Percentiles rank a stretch among this genome's conserved stretches.
Evolutionary conservation across 2,888 invertebrate genomes (phyloP).

Genomic region (Bursaphelenchus okinawaensis): DNA sequence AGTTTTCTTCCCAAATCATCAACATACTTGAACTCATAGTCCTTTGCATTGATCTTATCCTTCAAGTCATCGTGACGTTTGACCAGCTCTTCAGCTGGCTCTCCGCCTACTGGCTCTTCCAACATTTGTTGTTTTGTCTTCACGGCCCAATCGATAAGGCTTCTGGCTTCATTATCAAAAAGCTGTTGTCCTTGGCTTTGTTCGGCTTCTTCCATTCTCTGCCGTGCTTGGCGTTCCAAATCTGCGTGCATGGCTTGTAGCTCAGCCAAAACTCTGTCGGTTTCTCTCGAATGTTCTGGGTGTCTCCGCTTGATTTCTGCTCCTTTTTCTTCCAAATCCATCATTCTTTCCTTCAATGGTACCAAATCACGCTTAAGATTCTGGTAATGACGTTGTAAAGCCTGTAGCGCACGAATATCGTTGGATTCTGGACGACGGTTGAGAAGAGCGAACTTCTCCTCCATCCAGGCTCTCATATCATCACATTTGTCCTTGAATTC

Average conservation of each 20-base stretch:
- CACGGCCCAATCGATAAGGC: slow-evolving; percentile 33
- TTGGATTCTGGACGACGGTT: slow-evolving; percentile 55
- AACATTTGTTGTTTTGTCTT: slow-evolving; percentile 24
- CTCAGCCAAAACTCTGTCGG: slow-evolving; percentile 76
- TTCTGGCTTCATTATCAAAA: slow-evolving; percentile 65
- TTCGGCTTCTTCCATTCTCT: slow-evolving; percentile 77
- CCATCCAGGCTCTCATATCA: slow-evolving; percentile 94
- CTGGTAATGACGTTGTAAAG: slow-evolving; percentile 67
- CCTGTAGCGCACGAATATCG: slow-evolving; percentile 60
- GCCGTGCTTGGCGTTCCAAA: slow-evolving; percentile 73
- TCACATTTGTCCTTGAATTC: slow-evolving; percentile 90
- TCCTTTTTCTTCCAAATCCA: slow-evolving; percentile 76
- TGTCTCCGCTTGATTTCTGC: slow-evolving; percentile 74
- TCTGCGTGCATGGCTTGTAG: slow-evolving; percentile 81
- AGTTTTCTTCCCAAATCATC: slow-evolving; percentile 69
- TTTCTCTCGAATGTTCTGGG: slow-evolving; percentile 80
- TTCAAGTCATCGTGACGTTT: slow-evolving; percentile 84
- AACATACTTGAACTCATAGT: slow-evolving; percentile 69
- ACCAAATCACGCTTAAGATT: slow-evolving; percentile 85
- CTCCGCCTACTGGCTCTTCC: slow-evolving; percentile 24
- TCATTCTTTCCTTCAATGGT: slow-evolving; percentile 83
- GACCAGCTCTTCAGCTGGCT: slow-evolving; percentile 72
- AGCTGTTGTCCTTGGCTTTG: slow-evolving; percentile 92
- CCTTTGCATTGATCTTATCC: slow-evolving; percentile 64
- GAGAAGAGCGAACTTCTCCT: slow-evolving; percentile 84